Evolutionary conservation across 2,113 vertebrate genomes (phyloP).

Genomic region (Nycticebus coucang): DNA sequence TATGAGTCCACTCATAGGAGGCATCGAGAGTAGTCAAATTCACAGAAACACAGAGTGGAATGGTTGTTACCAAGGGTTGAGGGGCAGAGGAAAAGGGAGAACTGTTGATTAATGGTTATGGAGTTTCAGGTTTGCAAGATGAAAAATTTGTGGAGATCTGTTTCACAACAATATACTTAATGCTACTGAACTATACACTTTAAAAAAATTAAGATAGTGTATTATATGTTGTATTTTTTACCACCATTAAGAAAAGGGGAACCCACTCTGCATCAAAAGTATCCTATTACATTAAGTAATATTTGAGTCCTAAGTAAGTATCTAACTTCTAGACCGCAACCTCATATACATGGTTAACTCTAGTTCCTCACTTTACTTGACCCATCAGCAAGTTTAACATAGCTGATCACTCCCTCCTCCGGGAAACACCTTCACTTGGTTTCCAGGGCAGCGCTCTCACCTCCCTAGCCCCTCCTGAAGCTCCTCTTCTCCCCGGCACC

Average conservation of each 20-base stretch:
- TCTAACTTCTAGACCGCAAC: not conserved
- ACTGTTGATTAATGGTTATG: not conserved
- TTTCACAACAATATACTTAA: not conserved
- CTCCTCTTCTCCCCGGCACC: too few relatives aligned
- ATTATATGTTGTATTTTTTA: conserved; percentile 5
- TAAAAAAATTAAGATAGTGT: not conserved
- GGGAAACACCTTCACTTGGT: not conserved
- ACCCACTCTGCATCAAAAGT: not conserved
- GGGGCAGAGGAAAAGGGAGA: not conserved
- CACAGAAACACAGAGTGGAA: not conserved
- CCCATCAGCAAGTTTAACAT: not conserved
- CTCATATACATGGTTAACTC: not conserved
- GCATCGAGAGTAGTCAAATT: not conserved
- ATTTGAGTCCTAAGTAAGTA: not conserved
- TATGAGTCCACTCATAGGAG: not conserved
- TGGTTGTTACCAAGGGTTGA: not conserved
- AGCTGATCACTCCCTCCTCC: not conserved
- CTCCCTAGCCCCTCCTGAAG: not conserved
- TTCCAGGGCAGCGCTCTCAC: not conserved
- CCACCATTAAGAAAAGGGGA: not conserved
- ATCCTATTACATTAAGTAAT: not conserved
- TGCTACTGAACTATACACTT: not conserved
- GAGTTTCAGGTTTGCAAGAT: conserved; percentile 3
- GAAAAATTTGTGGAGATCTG: not conserved
- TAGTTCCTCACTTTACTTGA: too few relatives aligned